phyloP scores from a whole-genome alignment of 2,113 vertebrate genomes.

The Gobio gobio region DNA sequence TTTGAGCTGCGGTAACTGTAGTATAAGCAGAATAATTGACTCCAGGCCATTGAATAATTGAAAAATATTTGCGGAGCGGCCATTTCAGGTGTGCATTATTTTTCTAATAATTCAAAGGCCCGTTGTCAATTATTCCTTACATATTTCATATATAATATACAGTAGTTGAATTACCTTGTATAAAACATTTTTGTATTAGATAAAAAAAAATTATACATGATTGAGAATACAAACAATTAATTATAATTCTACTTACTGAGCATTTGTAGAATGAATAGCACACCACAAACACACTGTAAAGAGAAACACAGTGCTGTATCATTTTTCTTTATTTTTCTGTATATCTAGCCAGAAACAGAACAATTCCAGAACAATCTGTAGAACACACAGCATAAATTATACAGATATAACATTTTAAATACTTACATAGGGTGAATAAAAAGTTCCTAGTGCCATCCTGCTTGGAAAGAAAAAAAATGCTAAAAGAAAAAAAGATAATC shows the following conservation, averaged over 20 bases:
- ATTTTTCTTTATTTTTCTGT: background rate
- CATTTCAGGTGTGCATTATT: no score
- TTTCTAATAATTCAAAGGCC: no score
- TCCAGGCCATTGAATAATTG: no score
- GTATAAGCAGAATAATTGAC: no score
- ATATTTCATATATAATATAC: no score
- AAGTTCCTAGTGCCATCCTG: background rate
- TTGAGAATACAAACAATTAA: background rate
- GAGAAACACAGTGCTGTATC: background rate
- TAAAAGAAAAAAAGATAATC: background rate
- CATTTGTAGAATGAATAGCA: background rate
- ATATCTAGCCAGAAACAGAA: background rate
- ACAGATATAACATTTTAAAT: background rate
- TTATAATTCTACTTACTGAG: background rate
- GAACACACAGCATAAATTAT: background rate
- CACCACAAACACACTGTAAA: conserved; percentile 11
- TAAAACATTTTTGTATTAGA: no score
- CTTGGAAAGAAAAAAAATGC: background rate
- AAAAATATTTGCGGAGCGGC: no score
- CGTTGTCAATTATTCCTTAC: no score
- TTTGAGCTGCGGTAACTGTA: no score
- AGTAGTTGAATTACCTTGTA: no score
- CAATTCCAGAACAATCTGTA: background rate
- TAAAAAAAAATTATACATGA: background rate
- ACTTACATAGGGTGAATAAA: background rate